Base-by-base conservation (phyloP, 53 echinoderm and acorn worm species). In the Arbacia lixula region DNA sequence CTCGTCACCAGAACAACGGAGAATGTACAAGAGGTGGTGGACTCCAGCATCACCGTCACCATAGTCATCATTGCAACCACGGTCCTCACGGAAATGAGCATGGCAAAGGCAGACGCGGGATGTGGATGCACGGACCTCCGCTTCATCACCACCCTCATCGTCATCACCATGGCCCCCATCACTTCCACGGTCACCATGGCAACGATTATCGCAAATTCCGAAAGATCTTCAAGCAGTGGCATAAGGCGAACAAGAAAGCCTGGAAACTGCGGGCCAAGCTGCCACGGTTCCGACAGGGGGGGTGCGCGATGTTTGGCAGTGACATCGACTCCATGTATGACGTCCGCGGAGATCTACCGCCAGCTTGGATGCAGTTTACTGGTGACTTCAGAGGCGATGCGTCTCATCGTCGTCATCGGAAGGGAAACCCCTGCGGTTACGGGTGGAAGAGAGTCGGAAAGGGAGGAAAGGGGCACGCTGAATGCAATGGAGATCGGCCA, bases 191-290 rank as follows among this genome's bases (percentile, higher is more conserved):
- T 36, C 27, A 5, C 66, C 37, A 66, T 36, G 66, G 37, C 37
- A 36, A 66, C 66, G n/a, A n/a, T n/a, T 22, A 27, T 19, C 36
- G 21, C 66, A 66, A 36, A 38, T 35, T 21, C 66, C 35, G 16
- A 36, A 66, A 66, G 66, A 36, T 66, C 3, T 66, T 66, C 66
- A 66, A 66, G 37, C 36, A 66, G 66, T 66, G 66, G 61, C 8
- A 1, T 22, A 32, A 63, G 64, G 64, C 64, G 36, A 16, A 63
- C 19, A 63, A 11, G 34, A 63, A 9, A 63, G 34, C 64, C n/a
- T 63, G 64, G 64, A 63, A 63, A 16, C 64, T 17, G 20, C 64
- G 36, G n/a, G 12, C 34, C 16, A 32, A 5, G 2, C 16, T 19
- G 19, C 36, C 56, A 21, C 56, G 14, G 51, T n/a, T n/a, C 51